Evolutionary conservation across 2,113 vertebrate species (phyloP).

Genomic region (Gallinago paraguaiae): DNA sequence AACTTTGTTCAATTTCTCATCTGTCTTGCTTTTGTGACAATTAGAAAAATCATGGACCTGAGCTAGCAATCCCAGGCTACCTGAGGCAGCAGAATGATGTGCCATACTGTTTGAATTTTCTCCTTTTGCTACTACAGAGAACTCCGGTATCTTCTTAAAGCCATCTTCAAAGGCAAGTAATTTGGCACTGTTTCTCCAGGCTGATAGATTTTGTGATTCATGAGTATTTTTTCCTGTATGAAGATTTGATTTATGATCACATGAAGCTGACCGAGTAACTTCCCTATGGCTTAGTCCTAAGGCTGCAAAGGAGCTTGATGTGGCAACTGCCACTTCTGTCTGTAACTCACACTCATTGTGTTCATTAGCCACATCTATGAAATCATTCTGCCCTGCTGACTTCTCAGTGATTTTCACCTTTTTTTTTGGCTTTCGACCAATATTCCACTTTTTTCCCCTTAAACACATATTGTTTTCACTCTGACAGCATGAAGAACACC

Average conservation of each 20-base stretch:
- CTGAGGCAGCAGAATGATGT: not conserved
- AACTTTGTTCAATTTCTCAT: not conserved
- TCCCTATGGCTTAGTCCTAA: slow-evolving; percentile 5
- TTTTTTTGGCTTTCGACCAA: slow-evolving; percentile 57
- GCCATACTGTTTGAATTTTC: not conserved
- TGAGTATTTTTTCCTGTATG: not conserved
- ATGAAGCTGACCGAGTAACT: not conserved
- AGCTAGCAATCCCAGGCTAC: not conserved
- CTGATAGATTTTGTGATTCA: not conserved
- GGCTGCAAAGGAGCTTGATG: not conserved
- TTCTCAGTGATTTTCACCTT: slow-evolving; percentile 49
- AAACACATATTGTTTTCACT: slow-evolving; percentile 34
- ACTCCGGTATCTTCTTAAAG: slow-evolving; percentile 5
- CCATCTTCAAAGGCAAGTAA: not conserved
- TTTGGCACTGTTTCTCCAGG: not conserved
- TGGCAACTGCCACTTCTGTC: not conserved
- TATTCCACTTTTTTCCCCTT: not conserved
- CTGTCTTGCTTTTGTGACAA: not conserved
- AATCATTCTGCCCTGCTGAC: not conserved
- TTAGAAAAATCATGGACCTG: not conserved
- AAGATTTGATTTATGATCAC: slow-evolving; percentile 1
- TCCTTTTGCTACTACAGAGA: not conserved
- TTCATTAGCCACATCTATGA: not conserved
- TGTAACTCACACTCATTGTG: not conserved
- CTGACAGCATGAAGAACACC: slow-evolving; percentile 20